Evolutionary conservation across 2,113 vertebrate genomes (phyloP).

Genomic region (Empidonax traillii): DNA sequence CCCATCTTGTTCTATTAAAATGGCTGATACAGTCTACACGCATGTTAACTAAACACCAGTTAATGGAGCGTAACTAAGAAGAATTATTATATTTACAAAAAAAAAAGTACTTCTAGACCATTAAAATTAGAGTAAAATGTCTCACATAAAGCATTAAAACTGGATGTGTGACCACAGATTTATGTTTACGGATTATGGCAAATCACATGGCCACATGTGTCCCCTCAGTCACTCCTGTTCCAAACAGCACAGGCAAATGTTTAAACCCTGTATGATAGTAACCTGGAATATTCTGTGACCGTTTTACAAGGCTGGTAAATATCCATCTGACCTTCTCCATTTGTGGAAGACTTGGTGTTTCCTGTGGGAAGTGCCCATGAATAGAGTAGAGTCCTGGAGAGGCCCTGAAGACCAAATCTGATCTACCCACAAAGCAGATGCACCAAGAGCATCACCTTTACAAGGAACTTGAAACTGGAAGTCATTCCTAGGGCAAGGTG

Average conservation of each 20-base stretch:
- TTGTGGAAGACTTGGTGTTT: neutral
- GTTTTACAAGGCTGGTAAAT: neutral
- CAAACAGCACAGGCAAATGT: neutral
- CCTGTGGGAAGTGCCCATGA: neutral
- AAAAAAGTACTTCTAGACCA: neutral
- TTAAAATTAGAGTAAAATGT: neutral
- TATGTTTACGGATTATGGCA: neutral
- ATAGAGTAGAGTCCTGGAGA: neutral
- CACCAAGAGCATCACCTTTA: neutral
- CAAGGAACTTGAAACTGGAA: neutral
- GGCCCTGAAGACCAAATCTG: neutral
- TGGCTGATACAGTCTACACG: neutral
- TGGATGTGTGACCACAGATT: neutral
- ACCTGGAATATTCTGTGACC: neutral
- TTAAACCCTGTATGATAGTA: neutral
- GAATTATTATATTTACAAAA: neutral
- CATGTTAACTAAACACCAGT: neutral
- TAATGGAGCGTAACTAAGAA: neutral
- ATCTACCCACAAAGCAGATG: neutral
- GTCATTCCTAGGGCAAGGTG: neutral
- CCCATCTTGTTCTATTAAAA: neutral
- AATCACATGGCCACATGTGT: neutral
- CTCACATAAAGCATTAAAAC: neutral
- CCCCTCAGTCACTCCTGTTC: neutral
- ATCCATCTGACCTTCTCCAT: neutral